phyloP scores from a whole-genome alignment of 2,113 vertebrate species.

The Henicopernis longicauda region DNA sequence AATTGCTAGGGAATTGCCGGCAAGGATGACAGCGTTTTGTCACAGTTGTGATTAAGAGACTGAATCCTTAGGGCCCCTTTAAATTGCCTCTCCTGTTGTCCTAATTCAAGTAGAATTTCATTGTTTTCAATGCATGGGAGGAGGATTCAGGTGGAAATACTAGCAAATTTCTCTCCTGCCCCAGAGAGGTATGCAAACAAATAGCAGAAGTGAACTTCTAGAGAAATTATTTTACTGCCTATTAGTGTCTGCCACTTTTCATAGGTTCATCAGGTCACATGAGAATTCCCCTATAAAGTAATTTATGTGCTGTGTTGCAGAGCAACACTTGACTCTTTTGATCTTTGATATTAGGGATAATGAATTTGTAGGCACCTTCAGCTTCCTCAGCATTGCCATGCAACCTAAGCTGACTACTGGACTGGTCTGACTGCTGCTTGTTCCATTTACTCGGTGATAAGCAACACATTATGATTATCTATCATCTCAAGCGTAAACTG shows the following conservation, averaged over 20 bases:
- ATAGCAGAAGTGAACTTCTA: conserved; percentile 2
- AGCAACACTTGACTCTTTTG: not conserved
- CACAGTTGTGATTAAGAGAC: conserved; percentile 23
- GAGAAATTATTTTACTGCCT: conserved; percentile 26
- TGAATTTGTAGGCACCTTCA: not conserved
- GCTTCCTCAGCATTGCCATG: not conserved
- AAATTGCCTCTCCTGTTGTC: conserved; percentile 20
- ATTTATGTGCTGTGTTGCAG: not conserved
- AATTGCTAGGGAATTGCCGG: not conserved
- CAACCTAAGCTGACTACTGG: not conserved
- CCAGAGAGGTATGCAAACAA: not conserved
- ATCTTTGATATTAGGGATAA: not conserved
- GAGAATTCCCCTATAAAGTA: conserved; percentile 7
- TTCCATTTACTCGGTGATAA: not conserved
- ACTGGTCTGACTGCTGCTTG: not conserved
- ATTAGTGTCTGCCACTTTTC: not conserved
- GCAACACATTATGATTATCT: not conserved
- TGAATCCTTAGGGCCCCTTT: conserved; percentile 10
- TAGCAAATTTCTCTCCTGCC: not conserved
- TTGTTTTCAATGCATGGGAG: not conserved
- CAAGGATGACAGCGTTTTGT: conserved; percentile 25
- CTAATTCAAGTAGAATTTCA: conserved; percentile 48
- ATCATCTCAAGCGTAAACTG: not conserved
- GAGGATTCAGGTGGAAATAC: not conserved
- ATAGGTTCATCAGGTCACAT: not conserved